These are phyloP conservation scores for Bovichtus variegatus DNA, from an alignment of 2,797 vertebrate species.

Conservation along the genomic window DNA sequence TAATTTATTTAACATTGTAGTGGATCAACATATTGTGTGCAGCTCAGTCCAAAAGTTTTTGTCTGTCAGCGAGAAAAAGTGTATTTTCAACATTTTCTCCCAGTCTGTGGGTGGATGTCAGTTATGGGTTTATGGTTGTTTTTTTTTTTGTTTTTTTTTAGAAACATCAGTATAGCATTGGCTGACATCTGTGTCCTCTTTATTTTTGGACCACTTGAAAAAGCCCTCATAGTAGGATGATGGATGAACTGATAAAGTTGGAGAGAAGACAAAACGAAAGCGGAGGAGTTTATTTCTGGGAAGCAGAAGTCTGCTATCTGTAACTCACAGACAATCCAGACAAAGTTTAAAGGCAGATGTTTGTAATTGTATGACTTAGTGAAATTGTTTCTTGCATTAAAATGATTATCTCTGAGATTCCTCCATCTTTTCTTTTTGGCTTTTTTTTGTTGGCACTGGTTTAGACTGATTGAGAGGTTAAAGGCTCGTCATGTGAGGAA, in stretches of 20 bases:
- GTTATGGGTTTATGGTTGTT: conserved; percentile 75
- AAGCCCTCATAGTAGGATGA: conserved; percentile 78
- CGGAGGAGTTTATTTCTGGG: conserved; percentile 74
- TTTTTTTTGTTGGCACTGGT: conserved; percentile 23
- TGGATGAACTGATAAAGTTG: conserved; percentile 83
- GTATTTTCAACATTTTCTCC: conserved; percentile 68
- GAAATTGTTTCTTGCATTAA: too few species aligned
- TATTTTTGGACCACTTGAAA: conserved; percentile 82
- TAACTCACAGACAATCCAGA: conserved; percentile 62
- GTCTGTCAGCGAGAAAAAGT: conserved; percentile 48
- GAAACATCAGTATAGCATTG: conserved; percentile 76
- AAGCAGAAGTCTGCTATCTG: conserved; percentile 56
- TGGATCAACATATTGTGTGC: conserved; percentile 35
- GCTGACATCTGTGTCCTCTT: conserved; percentile 81
- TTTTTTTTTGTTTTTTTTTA: conserved; percentile 36
- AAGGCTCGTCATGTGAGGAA: conserved; percentile 70
- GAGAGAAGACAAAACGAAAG: conserved; percentile 72
- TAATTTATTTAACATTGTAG: conserved; percentile 57
- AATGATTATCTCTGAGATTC: conserved; percentile 3
- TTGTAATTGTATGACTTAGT: conserved; percentile 56
- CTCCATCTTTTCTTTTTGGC: background rate
- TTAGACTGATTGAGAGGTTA: conserved; percentile 69
- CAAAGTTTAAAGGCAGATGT: conserved; percentile 61
- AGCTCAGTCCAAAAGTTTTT: conserved; percentile 46
- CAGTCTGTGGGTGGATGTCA: conserved; percentile 75